phyloP scores from a whole-genome alignment of 2,797 vertebrate genomes.

The Echiichthys vipera region DNA sequence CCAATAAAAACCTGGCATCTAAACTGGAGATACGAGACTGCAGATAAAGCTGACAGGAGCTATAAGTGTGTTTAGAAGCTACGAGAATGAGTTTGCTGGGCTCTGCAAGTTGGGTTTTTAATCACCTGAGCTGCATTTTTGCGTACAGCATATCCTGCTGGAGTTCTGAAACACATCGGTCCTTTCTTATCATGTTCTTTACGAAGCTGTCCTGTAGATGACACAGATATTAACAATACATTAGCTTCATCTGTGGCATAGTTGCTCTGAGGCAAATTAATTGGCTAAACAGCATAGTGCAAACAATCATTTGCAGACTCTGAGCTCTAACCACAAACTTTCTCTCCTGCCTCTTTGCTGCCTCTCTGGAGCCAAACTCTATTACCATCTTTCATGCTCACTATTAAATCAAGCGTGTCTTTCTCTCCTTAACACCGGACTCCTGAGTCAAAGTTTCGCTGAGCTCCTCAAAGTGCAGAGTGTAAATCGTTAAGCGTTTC shows the following conservation, averaged over 20 bases:
- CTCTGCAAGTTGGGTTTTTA: not conserved
- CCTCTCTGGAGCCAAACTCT: slow-evolving; percentile 15
- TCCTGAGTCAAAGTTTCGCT: not conserved
- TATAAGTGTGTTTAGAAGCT: slow-evolving; percentile 11
- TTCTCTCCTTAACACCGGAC: slow-evolving; percentile 13
- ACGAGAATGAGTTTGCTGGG: not conserved
- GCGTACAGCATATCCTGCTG: not conserved
- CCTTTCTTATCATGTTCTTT: not conserved
- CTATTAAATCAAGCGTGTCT: not conserved
- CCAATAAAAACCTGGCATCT: slow-evolving; percentile 46
- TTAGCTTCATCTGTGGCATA: not conserved
- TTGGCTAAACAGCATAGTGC: not conserved
- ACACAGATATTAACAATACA: slow-evolving; percentile 4
- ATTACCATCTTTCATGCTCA: not conserved
- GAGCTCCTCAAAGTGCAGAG: not conserved
- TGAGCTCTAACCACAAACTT: slow-evolving; percentile 8
- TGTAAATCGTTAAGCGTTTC: slow-evolving; percentile 7
- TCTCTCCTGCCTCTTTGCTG: not conserved
- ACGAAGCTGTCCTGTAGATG: not conserved
- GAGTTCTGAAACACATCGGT: not conserved
- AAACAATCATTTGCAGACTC: not conserved
- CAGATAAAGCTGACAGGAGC: slow-evolving; percentile 23
- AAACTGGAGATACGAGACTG: slow-evolving; percentile 25
- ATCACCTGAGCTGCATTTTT: slow-evolving; percentile 1
- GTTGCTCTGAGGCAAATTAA: not conserved